These are phyloP conservation scores for Intellagama lesueurii DNA, from an alignment of 2,797 vertebrate species.

Conservation along the genomic window DNA sequence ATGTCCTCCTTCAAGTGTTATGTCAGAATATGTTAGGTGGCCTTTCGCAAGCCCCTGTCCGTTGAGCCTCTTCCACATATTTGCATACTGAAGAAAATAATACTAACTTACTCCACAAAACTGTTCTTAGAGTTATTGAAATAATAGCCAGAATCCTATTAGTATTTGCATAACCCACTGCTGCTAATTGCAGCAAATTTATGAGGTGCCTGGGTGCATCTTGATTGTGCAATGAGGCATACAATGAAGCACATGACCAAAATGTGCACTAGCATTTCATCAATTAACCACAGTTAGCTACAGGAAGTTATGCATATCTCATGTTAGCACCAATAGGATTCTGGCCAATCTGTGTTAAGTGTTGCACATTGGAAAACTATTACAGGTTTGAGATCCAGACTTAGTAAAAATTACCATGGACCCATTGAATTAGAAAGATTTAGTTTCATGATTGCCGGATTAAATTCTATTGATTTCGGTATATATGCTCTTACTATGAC, in stretches of 20 bases:
- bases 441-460: not conserved
- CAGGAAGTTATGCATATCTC: too few species aligned
- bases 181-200: too few species aligned
- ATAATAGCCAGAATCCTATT: not conserved
- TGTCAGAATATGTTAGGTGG: too few species aligned
- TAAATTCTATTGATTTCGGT: not conserved
- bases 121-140: not conserved
- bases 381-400: not conserved
- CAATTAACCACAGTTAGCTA: too few species aligned
- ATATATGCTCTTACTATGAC: not conserved
- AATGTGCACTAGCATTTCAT: too few species aligned
- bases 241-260: too few species aligned
- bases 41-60: not conserved
- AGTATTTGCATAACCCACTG: too few species aligned
- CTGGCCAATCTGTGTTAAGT: not conserved
- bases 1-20: not conserved
- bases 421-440: not conserved
- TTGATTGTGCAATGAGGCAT: too few species aligned
- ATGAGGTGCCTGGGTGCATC: too few species aligned
- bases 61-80: not conserved
- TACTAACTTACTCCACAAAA: not conserved
- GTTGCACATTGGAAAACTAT: not conserved
- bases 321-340: too few species aligned
- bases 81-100: not conserved
- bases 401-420: not conserved